Evolutionary conservation across 1,140 invertebrate genomes (phyloP).

Genomic region (Callitettix versicolor): DNA sequence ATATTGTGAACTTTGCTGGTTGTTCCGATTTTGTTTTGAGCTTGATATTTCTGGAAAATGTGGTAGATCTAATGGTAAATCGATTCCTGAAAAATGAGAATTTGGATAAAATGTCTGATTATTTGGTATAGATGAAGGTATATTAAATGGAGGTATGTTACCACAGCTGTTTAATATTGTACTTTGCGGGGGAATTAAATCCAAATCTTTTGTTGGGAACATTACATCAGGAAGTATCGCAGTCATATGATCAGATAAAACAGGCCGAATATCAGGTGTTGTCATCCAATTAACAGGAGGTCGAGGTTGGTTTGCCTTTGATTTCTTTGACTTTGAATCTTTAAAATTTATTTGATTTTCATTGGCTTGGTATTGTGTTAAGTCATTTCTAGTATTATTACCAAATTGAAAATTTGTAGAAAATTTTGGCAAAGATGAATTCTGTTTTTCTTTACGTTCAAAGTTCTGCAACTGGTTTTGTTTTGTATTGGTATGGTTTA

Average conservation of each 20-base stretch:
- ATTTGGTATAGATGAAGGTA: background rate
- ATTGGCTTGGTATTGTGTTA: background rate
- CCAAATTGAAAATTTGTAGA: slow-evolving; percentile 3
- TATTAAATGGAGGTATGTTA: slow-evolving; percentile 6
- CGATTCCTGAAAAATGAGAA: slow-evolving; percentile 9
- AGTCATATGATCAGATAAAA: background rate
- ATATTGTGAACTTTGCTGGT: slow-evolving; percentile 19
- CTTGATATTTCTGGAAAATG: background rate
- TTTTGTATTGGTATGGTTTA: background rate
- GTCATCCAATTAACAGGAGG: slow-evolving; percentile 53
- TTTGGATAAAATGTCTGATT: slow-evolving; percentile 11
- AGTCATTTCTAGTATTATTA: background rate
- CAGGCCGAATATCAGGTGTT: slow-evolving; percentile 40
- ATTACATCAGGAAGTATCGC: slow-evolving; percentile 29
- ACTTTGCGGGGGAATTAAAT: slow-evolving; percentile 5
- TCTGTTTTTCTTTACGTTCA: background rate
- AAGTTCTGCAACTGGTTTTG: background rate
- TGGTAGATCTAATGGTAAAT: slow-evolving; percentile 11
- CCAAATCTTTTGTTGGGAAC: slow-evolving; percentile 20
- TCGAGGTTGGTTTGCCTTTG: slow-evolving; percentile 1
- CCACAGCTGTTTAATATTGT: slow-evolving; percentile 2
- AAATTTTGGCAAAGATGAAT: background rate
- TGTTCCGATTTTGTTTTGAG: background rate
- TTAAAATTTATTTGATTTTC: background rate
- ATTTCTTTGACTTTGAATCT: slow-evolving; percentile 4